Evolutionary conservation across 2,888 invertebrate species (phyloP).

Genomic region (Drosophila nr. fundita): DNA sequence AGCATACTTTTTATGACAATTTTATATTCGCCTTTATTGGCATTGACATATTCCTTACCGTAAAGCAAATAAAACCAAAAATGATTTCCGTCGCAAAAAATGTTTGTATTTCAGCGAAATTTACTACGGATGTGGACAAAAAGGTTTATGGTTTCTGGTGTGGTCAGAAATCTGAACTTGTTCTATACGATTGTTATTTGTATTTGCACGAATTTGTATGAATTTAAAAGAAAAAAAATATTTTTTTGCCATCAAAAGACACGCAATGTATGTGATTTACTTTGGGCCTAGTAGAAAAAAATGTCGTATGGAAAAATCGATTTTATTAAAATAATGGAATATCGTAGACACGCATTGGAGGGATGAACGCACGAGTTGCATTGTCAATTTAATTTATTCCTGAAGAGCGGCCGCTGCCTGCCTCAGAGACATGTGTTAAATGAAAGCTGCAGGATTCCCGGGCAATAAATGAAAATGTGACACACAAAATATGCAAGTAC

Average conservation of each 20-base stretch:
- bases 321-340: conserved; percentile 62
- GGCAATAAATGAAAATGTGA: conserved; percentile 64
- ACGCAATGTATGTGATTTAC: conserved; percentile 17
- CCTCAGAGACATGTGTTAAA: conserved; percentile 57
- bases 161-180: conserved; percentile 7
- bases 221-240: conserved; percentile 9
- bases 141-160: conserved; percentile 10
- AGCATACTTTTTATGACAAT: conserved; percentile 63
- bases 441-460: conserved; percentile 52
- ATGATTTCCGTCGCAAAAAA: conserved; percentile 57
- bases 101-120: conserved; percentile 21
- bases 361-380: conserved; percentile 52
- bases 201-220: conserved; percentile 36
- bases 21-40: conserved; percentile 67
- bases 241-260: conserved; percentile 30
- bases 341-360: conserved; percentile 24
- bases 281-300: conserved; percentile 1
- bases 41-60: conserved; percentile 70
- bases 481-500: conserved; percentile 63
- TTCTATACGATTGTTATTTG: conserved; percentile 31
- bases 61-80: conserved; percentile 60
- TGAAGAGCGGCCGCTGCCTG: conserved; percentile 15
- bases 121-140: conserved; percentile 33
- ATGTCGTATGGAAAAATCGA: conserved; percentile 17
- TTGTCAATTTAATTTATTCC: conserved; percentile 63